Percentiles rank a stretch among this genome's conserved stretches.
Conservation (phyloP, 2,797 vertebrate genomes). For the Siniperca obscura region DNA sequence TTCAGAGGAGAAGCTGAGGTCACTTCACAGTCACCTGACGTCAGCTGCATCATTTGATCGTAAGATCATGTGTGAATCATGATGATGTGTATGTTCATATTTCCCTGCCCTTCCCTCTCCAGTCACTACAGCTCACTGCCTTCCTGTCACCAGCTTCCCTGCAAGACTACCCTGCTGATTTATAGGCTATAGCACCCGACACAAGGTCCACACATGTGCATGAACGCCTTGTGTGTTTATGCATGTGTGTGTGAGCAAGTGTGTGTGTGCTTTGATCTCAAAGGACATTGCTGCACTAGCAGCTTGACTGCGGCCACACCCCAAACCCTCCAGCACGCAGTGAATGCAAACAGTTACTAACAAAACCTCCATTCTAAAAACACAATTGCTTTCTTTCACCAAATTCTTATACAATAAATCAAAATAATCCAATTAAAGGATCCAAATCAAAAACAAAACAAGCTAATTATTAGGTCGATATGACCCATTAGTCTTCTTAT, state of each 20-base stretch:
- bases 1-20: neutral
- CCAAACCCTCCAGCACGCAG: constrained; percentile 25
- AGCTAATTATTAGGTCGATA: neutral
- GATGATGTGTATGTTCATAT: constrained; percentile 17
- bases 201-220: constrained; percentile 25
- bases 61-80: constrained; percentile 30
- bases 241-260: neutral
- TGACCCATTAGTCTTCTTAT: constrained; percentile 15
- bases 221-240: constrained; percentile 16
- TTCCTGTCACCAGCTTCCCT: constrained; percentile 9
- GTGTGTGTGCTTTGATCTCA: constrained; percentile 31
- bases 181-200: constrained; percentile 12
- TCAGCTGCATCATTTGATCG: neutral
- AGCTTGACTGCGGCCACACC: constrained; percentile 58
- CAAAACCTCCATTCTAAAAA: constrained; percentile 9
- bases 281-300: constrained; percentile 55
- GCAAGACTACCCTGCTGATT: constrained; percentile 49
- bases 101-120: neutral
- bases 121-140: constrained; percentile 3
- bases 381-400: neutral
- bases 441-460: neutral
- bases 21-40: neutral
- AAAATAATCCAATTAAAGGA: neutral
- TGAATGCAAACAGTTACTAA: constrained; percentile 15
- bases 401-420: neutral